Evolutionary conservation across 2,888 invertebrate species (phyloP).

Genomic region (Proisotoma minuta): DNA sequence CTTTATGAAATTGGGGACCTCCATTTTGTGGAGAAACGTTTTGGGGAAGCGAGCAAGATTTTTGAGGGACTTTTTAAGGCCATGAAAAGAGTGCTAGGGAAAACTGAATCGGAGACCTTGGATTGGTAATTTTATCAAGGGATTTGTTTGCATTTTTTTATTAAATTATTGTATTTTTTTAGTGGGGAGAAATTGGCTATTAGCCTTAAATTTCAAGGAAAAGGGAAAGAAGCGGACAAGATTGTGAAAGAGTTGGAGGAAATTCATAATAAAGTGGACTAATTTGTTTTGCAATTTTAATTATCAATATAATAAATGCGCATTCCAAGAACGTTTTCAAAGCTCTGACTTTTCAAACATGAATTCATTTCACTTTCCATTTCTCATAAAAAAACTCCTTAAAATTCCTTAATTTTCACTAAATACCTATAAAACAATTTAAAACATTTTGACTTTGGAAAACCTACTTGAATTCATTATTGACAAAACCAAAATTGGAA

Average conservation of each 20-base stretch:
- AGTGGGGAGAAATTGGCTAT: conserved; percentile 21
- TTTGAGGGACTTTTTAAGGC: conserved; percentile 12
- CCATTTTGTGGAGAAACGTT: conserved; percentile 16
- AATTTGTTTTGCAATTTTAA: too few species aligned
- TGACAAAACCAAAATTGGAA: too few species aligned
- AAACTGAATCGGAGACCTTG: conserved; percentile 20
- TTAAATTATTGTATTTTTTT: background rate
- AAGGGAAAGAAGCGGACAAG: conserved; percentile 16
- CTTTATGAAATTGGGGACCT: conserved; percentile 13
- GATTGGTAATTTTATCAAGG: conserved; percentile 9
- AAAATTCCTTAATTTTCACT: too few species aligned
- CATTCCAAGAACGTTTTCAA: too few species aligned
- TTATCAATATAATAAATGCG: too few species aligned
- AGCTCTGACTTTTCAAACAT: too few species aligned
- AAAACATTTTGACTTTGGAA: too few species aligned
- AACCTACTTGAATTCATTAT: too few species aligned
- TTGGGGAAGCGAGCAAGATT: conserved; percentile 20
- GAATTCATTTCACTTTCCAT: too few species aligned
- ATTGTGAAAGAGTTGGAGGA: conserved; percentile 22
- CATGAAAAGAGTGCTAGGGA: conserved; percentile 24
- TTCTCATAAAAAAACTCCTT: too few species aligned
- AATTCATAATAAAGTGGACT: too few species aligned
- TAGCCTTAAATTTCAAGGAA: conserved; percentile 15
- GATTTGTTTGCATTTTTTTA: background rate
- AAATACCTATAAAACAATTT: too few species aligned